Percentiles rank a stretch among this genome's conserved stretches.
These are phyloP conservation scores for Callimorpha dominula DNA, from an alignment of 2,888 invertebrate genomes.

Conservation along the genomic window DNA sequence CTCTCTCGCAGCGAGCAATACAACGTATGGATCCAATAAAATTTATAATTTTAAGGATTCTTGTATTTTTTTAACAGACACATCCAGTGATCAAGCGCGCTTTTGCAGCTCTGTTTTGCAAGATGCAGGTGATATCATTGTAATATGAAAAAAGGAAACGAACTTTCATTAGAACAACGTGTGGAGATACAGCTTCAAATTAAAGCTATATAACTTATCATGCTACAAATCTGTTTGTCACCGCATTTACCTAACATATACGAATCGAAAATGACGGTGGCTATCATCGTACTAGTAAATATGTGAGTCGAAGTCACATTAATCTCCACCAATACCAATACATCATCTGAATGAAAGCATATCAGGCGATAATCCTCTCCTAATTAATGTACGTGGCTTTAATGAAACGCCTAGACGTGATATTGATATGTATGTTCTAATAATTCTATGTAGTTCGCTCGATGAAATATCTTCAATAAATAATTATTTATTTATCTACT, in stretches of 20 bases:
- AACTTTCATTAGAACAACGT: too few species aligned
- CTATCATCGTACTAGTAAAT: slow-evolving; percentile 5
- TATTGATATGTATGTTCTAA: slow-evolving; percentile 53
- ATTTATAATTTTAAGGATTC: too few species aligned
- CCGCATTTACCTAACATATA: neutral
- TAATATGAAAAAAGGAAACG: too few species aligned
- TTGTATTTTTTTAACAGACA: too few species aligned
- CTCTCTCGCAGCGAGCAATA: too few species aligned
- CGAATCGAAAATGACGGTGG: neutral
- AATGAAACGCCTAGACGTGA: slow-evolving; percentile 51
- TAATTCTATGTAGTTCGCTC: slow-evolving; percentile 35
- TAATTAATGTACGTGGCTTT: slow-evolving; percentile 63
- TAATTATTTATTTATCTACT: slow-evolving; percentile 14
- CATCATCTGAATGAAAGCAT: slow-evolving; percentile 58
- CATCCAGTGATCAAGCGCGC: too few species aligned
- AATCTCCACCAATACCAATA: slow-evolving; percentile 30
- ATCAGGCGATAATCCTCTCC: slow-evolving; percentile 57
- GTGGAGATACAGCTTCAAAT: too few species aligned
- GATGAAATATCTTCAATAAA: slow-evolving; percentile 2
- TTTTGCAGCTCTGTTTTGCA: too few species aligned
- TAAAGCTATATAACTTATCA: too few species aligned
- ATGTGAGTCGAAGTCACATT: slow-evolving; percentile 3
- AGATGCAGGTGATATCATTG: too few species aligned
- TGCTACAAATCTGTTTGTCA: neutral
- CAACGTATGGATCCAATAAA: too few species aligned